These are phyloP conservation scores for Aurelia aurita DNA, from an alignment of 30 jellyfish, hydroid and myxozoan genomes.

Conservation along the genomic window DNA sequence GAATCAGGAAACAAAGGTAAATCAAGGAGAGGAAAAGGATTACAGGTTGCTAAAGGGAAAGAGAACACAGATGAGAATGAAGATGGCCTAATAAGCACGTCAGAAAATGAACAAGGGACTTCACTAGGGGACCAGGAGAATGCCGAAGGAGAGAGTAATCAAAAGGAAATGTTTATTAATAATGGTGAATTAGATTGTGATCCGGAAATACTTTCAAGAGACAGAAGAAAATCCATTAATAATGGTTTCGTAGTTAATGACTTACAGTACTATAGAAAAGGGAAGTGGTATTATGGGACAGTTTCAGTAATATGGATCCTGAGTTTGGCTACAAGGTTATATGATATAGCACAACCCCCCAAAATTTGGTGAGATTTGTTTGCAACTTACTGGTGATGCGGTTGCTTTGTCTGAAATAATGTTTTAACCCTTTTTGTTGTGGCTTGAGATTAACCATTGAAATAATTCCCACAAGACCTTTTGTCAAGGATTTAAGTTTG, in stretches of 20 bases:
- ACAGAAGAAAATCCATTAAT: neutral
- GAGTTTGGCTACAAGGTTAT: slow-evolving; percentile 67
- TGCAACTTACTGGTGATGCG: neutral
- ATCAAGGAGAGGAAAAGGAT: neutral
- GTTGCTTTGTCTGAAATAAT: too few species aligned
- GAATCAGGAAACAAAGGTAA: neutral
- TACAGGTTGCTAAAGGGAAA: neutral
- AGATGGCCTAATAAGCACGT: neutral
- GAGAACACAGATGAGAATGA: slow-evolving; percentile 7
- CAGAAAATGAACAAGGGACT: slow-evolving; percentile 8
- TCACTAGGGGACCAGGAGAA: slow-evolving; percentile 4
- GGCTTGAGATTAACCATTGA: too few species aligned
- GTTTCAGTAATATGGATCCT: slow-evolving; percentile 57
- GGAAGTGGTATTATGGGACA: slow-evolving; percentile 1
- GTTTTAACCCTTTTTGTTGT: too few species aligned
- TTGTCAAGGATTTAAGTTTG: too few species aligned
- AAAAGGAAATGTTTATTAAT: neutral
- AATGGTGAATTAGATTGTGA: neutral
- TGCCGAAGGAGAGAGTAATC: slow-evolving; percentile 1
- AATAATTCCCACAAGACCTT: too few species aligned
- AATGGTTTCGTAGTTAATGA: neutral
- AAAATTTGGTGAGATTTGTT: slow-evolving; percentile 75
- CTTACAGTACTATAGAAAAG: neutral
- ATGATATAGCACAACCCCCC: slow-evolving; percentile 78
- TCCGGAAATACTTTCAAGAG: neutral